Conservation (phyloP, 2,113 vertebrate species). For the Mesitornis unicolor region DNA sequence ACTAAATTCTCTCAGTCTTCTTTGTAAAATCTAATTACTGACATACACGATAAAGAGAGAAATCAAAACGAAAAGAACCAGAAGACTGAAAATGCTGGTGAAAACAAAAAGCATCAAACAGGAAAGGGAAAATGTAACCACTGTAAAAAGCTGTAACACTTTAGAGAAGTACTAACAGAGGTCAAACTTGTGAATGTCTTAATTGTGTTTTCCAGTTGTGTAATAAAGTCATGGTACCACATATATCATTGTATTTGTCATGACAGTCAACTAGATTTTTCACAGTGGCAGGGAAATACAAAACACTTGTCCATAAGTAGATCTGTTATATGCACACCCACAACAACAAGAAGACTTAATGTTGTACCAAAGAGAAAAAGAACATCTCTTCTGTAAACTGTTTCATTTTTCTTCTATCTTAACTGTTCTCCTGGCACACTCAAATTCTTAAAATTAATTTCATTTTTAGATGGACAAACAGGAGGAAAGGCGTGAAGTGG, state of each 20-base stretch:
- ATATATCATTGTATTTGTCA: not conserved
- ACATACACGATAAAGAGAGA: not conserved
- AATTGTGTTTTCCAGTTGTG: not conserved
- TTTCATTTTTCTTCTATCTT: not conserved
- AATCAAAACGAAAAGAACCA: not conserved
- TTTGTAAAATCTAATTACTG: not conserved
- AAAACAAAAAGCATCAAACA: not conserved
- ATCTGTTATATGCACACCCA: not conserved
- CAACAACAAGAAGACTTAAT: not conserved
- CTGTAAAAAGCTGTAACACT: not conserved
- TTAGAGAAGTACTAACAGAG: not conserved
- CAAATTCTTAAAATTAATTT: not conserved
- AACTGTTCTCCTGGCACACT: not conserved
- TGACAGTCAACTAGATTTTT: not conserved
- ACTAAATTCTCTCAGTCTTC: not conserved
- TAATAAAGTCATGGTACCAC: not conserved
- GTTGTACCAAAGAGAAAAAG: not conserved
- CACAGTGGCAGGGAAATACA: fast-evolving
- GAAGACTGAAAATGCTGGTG: not conserved
- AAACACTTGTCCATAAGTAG: not conserved
- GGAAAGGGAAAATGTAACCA: constrained; percentile 4
- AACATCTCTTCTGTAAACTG: not conserved
- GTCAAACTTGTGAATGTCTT: not conserved
- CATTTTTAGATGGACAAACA: not conserved
- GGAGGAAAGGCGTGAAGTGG: not conserved